Percentiles rank a stretch among this genome's conserved stretches.
phyloP scores from a whole-genome alignment of 2,797 vertebrate genomes.

The Sciurus carolinensis region DNA sequence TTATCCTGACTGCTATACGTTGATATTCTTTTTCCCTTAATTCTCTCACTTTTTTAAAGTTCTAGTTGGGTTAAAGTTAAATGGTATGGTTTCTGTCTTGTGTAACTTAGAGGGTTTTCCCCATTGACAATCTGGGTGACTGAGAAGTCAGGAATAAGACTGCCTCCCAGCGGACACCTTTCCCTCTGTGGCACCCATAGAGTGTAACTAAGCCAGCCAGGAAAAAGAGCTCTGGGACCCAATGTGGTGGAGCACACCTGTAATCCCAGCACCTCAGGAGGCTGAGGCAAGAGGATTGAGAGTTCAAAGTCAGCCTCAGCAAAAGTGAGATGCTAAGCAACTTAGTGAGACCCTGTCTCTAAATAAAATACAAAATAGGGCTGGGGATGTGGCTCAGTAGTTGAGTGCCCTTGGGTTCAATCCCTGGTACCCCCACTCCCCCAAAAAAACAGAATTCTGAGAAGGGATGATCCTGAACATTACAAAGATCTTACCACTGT shows the following conservation, averaged over 20 bases:
- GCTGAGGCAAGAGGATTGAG: no score
- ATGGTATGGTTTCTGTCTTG: neutral
- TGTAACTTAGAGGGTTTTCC: neutral
- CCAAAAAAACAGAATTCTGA: no score
- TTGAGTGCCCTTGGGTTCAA: no score
- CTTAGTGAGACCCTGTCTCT: no score
- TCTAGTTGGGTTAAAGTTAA: neutral
- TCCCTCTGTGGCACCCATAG: neutral
- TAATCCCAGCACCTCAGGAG: no score
- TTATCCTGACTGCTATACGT: neutral
- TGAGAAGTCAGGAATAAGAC: neutral
- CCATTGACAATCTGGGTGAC: neutral
- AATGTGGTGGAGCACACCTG: no score
- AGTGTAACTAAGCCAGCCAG: neutral
- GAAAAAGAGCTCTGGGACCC: neutral
- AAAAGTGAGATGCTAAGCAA: no score
- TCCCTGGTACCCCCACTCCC: no score
- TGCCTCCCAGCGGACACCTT: neutral
- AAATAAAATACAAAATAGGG: no score
- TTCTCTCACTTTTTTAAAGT: neutral
- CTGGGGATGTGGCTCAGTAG: no score
- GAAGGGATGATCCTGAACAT: neutral
- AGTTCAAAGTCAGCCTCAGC: no score
- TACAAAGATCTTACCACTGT: neutral
- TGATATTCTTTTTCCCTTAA: neutral